Evolutionary conservation across 2,888 invertebrate genomes (phyloP), one percentile per base, ranked within the genome.

Genomic region (Sinopyrophorus schimmeli): DNA sequence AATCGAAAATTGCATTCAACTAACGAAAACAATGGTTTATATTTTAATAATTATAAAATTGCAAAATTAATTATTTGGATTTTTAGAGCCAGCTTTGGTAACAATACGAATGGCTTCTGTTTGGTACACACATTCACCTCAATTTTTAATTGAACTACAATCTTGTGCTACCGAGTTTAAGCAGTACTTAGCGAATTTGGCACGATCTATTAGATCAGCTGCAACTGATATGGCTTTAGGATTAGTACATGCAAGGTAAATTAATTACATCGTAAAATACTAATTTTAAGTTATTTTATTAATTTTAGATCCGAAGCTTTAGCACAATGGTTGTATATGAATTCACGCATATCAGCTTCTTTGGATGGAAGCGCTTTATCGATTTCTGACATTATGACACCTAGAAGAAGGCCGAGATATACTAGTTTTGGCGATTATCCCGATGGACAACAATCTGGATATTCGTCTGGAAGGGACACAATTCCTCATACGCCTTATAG

Each of bases 151-250:
- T 18, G 95, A 95, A 71, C 76, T 96, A 50, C 86, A 88, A 62
- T 88, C 89, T 23, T 96, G 95, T 72, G 88, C 91, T 6, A 86
- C 88, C 7, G 91, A 93, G 75, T 94, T 95, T 73, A 89, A 90
- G 69, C 89, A 91, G 69, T 93, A 93, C 74, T 76, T 89, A 59
- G 84, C 88, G 41, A 86, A 89, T 69, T 79, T 94, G 56, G 92
- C 92, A 7, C 80, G 86, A 40, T 90, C 92, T 37, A 87, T 96
- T 60, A 87, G 88, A 58, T 85, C 87, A 41, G 95, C 94, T 40
- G 96, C 96, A 20, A 89, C 92, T 0, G 94, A 95, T 74, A 91
- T 96, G 84, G 96, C 96, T 14, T 82, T 90, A 50, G 92, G 91
- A 0, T 80, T 96, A 47, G 90, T 91, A 2, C 87, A 89, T 59